A percentile compares a stretch with the other conserved stretches of the same genome.
Conservation (phyloP, 2,797 vertebrate species). For the Clarias fuscus region DNA sequence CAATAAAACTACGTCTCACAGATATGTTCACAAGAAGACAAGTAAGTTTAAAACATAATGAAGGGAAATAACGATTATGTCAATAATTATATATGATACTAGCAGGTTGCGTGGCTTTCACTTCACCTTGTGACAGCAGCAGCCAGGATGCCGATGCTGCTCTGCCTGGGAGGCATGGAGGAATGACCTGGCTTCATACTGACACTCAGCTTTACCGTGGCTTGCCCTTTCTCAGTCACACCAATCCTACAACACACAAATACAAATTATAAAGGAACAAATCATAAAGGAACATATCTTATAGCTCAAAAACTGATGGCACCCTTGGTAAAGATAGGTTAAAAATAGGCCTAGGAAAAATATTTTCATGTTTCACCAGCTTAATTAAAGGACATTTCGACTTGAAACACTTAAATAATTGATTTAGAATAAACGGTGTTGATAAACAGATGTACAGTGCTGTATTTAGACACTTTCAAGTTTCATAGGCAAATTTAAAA, state of each 20-base stretch:
- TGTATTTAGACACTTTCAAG: too few species aligned
- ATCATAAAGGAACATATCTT: not conserved
- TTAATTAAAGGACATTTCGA: not conserved
- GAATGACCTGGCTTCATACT: constrained; percentile 82
- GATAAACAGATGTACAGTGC: not conserved
- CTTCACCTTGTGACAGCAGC: constrained; percentile 84
- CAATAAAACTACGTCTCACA: not conserved
- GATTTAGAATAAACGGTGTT: not conserved
- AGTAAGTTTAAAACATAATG: not conserved
- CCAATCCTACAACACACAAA: constrained; percentile 72
- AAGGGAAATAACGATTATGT: not conserved
- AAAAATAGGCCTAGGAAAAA: not conserved
- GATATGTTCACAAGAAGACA: not conserved
- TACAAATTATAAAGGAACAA: not conserved
- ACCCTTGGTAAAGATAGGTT: not conserved
- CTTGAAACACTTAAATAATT: too few species aligned
- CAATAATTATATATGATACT: not conserved
- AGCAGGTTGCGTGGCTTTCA: too few species aligned
- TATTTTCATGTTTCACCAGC: not conserved
- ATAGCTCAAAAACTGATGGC: not conserved
- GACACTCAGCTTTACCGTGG: constrained; percentile 83
- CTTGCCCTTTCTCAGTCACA: constrained; percentile 85
- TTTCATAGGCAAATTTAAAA: too few species aligned
- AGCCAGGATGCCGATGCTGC: constrained; percentile 89
- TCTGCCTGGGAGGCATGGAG: constrained; percentile 85